Evolutionary conservation across 2,888 invertebrate genomes (phyloP).

Genomic region (Cephus pulcher): DNA sequence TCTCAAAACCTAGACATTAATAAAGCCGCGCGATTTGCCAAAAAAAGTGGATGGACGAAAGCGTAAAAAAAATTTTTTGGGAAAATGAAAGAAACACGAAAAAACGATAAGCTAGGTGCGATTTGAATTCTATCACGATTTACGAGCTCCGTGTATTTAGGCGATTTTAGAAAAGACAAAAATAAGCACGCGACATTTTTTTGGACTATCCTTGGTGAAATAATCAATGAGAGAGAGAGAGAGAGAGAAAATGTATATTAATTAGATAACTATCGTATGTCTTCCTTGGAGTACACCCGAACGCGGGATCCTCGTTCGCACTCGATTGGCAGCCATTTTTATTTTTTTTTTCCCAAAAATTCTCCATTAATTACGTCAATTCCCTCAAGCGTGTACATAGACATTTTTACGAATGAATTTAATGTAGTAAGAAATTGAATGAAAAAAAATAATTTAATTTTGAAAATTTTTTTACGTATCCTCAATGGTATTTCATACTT

Average conservation of each 20-base stretch:
- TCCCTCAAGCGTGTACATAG: background rate
- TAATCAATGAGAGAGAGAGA: background rate
- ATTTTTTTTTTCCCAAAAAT: background rate
- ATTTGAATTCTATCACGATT: background rate
- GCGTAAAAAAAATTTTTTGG: background rate
- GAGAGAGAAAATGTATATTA: background rate
- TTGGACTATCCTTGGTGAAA: background rate
- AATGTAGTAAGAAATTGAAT: background rate
- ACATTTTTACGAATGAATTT: background rate
- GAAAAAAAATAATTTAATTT: background rate
- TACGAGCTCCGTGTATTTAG: background rate
- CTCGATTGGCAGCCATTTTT: background rate
- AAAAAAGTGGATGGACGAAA: background rate
- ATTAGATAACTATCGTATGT: constrained; percentile 46
- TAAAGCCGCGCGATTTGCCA: background rate
- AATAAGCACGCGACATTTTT: background rate
- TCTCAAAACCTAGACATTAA: background rate
- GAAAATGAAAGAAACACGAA: background rate
- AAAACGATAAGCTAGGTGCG: background rate
- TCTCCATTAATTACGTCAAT: background rate
- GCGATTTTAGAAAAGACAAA: background rate
- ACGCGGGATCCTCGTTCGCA: background rate
- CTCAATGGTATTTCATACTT: background rate
- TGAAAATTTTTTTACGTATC: background rate
- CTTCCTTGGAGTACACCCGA: constrained; percentile 45